Percentiles rank a stretch among this genome's conserved stretches.
These are phyloP conservation scores for Drosophila subsilvestris DNA, from an alignment of 2,888 invertebrate genomes.

Conservation along the genomic window DNA sequence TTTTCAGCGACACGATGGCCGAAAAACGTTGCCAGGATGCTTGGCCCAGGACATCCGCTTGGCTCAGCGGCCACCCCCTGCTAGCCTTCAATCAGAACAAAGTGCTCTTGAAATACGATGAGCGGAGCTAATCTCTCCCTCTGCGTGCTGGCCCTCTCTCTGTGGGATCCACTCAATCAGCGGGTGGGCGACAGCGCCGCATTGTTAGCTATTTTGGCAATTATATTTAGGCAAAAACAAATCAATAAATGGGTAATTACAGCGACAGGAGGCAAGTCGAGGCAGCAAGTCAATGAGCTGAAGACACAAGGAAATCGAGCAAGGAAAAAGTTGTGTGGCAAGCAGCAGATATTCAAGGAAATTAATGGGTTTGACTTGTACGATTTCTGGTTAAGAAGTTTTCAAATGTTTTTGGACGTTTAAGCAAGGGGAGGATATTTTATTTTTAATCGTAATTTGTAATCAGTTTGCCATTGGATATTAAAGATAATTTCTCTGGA, in stretches of 20 bases:
- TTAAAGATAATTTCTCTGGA: too few relatives aligned
- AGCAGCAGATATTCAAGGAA: background rate
- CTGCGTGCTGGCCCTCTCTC: constrained; percentile 22
- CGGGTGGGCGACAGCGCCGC: constrained; percentile 14
- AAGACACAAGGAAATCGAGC: constrained; percentile 2
- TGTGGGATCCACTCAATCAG: constrained; percentile 45
- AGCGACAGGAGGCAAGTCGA: constrained; percentile 7
- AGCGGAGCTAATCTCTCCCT: constrained; percentile 62
- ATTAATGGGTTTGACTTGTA: background rate
- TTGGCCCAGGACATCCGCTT: constrained; percentile 34
- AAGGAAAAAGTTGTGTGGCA: background rate
- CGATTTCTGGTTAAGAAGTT: background rate
- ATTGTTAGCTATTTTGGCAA: constrained; percentile 57
- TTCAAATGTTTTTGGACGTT: too few relatives aligned
- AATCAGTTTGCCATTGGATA: too few relatives aligned
- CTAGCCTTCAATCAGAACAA: constrained; percentile 34
- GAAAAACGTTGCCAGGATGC: constrained; percentile 13
- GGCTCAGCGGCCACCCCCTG: constrained; percentile 8
- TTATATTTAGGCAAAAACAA: constrained; percentile 61
- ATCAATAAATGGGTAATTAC: constrained; percentile 62
- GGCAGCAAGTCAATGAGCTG: background rate
- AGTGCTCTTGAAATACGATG: constrained; percentile 69
- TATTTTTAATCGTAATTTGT: too few relatives aligned
- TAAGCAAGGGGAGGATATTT: too few relatives aligned
- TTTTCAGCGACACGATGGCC: constrained; percentile 7